These are phyloP conservation scores for Druon quercuslanigerum DNA, from an alignment of 1,140 invertebrate genomes.

Conservation along the genomic window DNA sequence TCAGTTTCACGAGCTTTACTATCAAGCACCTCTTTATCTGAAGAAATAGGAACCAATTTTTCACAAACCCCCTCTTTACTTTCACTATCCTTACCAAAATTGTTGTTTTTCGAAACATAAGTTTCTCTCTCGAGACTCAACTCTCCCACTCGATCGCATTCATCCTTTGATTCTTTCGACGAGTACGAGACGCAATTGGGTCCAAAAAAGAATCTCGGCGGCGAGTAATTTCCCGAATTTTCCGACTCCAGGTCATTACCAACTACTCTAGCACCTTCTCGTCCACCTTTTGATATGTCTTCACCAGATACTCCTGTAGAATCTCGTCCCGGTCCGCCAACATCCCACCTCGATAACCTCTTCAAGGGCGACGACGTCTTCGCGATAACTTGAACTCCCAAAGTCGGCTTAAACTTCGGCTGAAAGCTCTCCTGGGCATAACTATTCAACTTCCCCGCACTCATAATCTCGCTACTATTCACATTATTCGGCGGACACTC, in stretches of 20 bases:
- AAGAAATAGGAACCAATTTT: constrained; percentile 32
- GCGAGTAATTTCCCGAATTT: constrained; percentile 39
- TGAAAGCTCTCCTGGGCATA: constrained; percentile 42
- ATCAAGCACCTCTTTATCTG: neutral
- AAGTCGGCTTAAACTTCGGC: constrained; percentile 68
- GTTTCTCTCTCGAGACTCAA: neutral
- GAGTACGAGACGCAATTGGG: constrained; percentile 72
- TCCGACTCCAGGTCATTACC: constrained; percentile 30
- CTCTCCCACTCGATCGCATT: neutral
- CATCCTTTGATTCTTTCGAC: constrained; percentile 43
- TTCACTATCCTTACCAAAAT: constrained; percentile 30
- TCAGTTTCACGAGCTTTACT: constrained; percentile 51
- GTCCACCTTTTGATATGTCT: constrained; percentile 61
- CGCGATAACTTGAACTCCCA: constrained; percentile 71
- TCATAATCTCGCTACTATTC: neutral
- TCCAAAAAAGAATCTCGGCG: constrained; percentile 73
- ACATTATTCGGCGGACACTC: constrained; percentile 51
- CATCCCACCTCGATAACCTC: constrained; percentile 74
- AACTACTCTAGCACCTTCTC: constrained; percentile 29
- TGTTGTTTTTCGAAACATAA: constrained; percentile 13
- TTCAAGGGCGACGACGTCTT: constrained; percentile 59
- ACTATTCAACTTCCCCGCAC: constrained; percentile 3
- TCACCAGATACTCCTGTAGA: constrained; percentile 59
- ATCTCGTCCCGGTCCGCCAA: constrained; percentile 66
- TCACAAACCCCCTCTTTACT: constrained; percentile 23